Conservation (phyloP, 2,113 vertebrate genomes). For the Diphyllodes magnificus region DNA sequence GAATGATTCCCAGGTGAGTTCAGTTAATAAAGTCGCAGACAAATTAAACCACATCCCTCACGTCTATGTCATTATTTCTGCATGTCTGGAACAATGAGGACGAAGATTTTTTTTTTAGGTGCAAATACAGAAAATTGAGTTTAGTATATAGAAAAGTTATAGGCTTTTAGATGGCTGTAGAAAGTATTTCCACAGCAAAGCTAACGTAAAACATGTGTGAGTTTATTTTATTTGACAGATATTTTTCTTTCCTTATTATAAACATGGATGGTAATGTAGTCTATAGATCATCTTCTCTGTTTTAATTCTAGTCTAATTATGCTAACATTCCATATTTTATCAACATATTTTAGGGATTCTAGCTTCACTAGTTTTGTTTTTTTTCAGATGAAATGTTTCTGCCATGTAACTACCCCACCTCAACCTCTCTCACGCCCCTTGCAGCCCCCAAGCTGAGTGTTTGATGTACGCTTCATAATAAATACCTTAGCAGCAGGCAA, state of each 20-base stretch:
- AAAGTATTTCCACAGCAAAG: not conserved
- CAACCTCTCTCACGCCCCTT: not conserved
- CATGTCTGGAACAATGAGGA: constrained; percentile 15
- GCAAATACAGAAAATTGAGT: not conserved
- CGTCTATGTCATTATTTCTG: constrained; percentile 47
- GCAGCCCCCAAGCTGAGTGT: not conserved
- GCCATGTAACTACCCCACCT: not conserved
- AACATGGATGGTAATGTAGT: not conserved
- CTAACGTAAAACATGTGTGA: not conserved
- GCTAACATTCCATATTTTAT: not conserved
- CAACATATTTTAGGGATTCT: not conserved
- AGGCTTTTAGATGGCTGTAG: not conserved
- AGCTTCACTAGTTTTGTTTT: not conserved
- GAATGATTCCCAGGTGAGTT: constrained; percentile 57
- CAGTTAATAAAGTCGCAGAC: constrained; percentile 50
- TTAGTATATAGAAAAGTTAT: not conserved
- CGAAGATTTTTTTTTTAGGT: not conserved
- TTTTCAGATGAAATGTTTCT: not conserved
- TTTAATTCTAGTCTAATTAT: not conserved
- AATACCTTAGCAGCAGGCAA: not conserved
- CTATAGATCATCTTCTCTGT: not conserved
- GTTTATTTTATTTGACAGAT: not conserved
- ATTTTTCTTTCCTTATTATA: not conserved
- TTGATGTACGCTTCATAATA: not conserved
- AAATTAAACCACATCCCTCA: constrained; percentile 56